Evolutionary conservation across 2,888 invertebrate genomes (phyloP), one percentile per base, ranked within the genome.

Genomic region (Plusia festucae): DNA sequence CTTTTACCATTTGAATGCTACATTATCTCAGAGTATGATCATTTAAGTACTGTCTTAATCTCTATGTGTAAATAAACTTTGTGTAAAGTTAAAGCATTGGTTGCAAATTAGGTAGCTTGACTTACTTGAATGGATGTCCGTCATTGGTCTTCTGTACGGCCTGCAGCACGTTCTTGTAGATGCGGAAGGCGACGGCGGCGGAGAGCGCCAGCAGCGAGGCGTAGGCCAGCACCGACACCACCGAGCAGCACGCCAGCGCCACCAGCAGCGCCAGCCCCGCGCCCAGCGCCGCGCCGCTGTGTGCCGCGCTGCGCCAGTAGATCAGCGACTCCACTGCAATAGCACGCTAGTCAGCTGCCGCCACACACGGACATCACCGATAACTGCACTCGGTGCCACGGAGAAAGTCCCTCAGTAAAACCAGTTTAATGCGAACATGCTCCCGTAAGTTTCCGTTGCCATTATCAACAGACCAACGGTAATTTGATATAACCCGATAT

Each of bases 51-150:
- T n/a, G n/a, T n/a, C n/a, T n/a, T n/a, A n/a, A n/a, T n/a, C n/a
- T n/a, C n/a, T n/a, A n/a, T n/a, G n/a, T n/a, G n/a, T 2, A 24
- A 2, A 24, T 1, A 4, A 7, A 27, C 27, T 27, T 27, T 27
- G 8, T 30, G 9, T 30, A 9, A 30, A 7, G 7, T 30, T n/a
- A n/a, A 24, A 24, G 24, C 24, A 24, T 24, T 27, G 30, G 40
- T 18, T 6, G n/a, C 44, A 6, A 18, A 20, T 13, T 30, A 9
- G 1, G 30, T 30, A 30, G 16, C 20, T 16, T 11, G 51, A 95
- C 97, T 97, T 88, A 99, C 99, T 99, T 99, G 97, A 99, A 99
- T 68, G 99, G 99, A 95, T 99, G 99, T 88, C 99, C 99, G 90
- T 99, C 99, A 81, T 97, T 97, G 84, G 98, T 98, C 95, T 99